Conservation (phyloP, 2,797 vertebrate genomes). For the Xenopus petersii region DNA sequence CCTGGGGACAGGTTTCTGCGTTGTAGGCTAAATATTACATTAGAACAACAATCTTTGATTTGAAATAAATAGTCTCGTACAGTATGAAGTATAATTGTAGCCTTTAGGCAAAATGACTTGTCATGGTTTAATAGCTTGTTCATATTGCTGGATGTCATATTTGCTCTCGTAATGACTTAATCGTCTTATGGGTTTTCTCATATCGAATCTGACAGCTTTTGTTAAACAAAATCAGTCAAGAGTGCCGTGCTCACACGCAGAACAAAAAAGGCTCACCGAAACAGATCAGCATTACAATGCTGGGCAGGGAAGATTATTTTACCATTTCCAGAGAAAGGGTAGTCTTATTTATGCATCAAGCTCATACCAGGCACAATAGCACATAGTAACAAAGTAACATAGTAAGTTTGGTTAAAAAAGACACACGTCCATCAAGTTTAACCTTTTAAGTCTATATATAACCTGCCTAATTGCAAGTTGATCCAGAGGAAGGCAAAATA, state of each 20-base stretch:
- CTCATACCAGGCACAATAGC: too few species aligned
- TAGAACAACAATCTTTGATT: conserved; percentile 30
- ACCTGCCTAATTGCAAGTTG: too few species aligned
- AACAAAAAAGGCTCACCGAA: conserved; percentile 6
- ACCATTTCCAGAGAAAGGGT: too few species aligned
- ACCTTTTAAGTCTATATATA: too few species aligned
- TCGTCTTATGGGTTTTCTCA: conserved; percentile 20
- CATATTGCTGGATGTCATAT: conserved; percentile 31
- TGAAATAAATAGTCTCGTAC: conserved; percentile 22
- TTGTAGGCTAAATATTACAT: conserved; percentile 6
- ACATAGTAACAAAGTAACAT: too few species aligned
- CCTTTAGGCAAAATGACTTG: conserved; percentile 32
- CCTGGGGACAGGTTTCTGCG: not conserved
- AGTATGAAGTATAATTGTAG: conserved; percentile 26
- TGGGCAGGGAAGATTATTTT: too few species aligned
- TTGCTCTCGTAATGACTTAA: conserved; percentile 24
- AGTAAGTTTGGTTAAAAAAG: too few species aligned
- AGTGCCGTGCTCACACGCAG: not conserved
- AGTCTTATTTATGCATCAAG: too few species aligned
- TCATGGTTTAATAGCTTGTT: conserved; percentile 26
- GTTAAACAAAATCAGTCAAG: conserved; percentile 17
- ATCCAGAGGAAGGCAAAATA: too few species aligned
- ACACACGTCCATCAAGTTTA: too few species aligned
- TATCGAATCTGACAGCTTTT: conserved; percentile 24
- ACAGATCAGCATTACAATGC: not conserved